Evolutionary conservation across 2,113 vertebrate species (phyloP).

Genomic region (Nymphicus hollandicus): DNA sequence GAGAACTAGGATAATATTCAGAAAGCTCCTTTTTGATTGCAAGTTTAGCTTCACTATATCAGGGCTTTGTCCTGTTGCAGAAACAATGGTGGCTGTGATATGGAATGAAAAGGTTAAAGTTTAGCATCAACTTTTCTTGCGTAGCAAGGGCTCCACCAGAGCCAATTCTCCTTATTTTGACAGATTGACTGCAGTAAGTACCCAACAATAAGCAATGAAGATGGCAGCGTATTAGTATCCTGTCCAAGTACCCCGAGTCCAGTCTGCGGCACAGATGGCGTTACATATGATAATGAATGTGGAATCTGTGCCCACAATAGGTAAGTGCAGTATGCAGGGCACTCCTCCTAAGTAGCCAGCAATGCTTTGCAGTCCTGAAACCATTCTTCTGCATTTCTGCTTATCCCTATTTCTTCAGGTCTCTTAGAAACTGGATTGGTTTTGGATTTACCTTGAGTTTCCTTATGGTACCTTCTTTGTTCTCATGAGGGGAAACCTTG

Average conservation of each 20-base stretch:
- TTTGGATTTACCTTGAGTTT: background rate
- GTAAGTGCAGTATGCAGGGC: background rate
- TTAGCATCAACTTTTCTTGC: background rate
- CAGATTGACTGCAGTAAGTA: conserved; percentile 32
- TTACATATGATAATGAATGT: conserved; percentile 46
- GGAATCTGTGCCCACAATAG: conserved; percentile 14
- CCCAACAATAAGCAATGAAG: background rate
- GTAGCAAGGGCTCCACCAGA: background rate
- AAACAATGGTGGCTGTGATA: background rate
- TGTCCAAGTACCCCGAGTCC: background rate
- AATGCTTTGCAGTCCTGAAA: background rate
- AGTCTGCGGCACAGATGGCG: conserved; percentile 37
- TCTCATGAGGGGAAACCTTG: background rate
- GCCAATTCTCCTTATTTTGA: background rate
- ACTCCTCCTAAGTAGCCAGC: background rate
- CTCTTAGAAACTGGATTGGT: background rate
- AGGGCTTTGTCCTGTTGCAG: background rate
- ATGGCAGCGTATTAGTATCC: background rate
- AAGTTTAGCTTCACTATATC: background rate
- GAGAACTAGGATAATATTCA: background rate
- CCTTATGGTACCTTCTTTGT: background rate
- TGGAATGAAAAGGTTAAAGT: background rate
- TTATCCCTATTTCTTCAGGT: background rate
- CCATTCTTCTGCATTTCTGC: background rate
- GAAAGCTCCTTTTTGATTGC: background rate